Conservation (phyloP, 1,140 invertebrate genomes). For the Micrasema longulum region DNA sequence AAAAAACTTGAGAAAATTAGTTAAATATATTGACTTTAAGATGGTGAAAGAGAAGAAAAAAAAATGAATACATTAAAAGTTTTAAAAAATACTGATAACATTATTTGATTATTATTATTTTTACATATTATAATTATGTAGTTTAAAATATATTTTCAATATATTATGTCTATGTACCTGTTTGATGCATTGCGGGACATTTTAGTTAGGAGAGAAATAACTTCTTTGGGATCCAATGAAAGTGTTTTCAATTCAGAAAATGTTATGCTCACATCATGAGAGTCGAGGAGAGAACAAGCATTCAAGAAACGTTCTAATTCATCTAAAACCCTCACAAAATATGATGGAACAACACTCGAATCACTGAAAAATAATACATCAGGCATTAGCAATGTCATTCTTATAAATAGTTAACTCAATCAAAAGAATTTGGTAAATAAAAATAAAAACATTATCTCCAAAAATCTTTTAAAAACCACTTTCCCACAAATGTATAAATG, state of each 20-base stretch:
- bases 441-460: too few relatives aligned
- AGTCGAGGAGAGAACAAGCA: conserved; percentile 63
- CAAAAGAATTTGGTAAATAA: too few relatives aligned
- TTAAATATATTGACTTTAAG: too few relatives aligned
- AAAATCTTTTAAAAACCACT: too few relatives aligned
- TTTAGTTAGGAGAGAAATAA: conserved; percentile 67
- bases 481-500: too few relatives aligned
- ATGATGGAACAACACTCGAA: conserved; percentile 59
- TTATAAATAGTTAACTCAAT: too few relatives aligned
- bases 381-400: too few relatives aligned
- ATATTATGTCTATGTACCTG: conserved; percentile 65
- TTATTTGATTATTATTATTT: too few relatives aligned
- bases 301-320: conserved; percentile 65
- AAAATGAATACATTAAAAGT: too few relatives aligned
- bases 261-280: conserved; percentile 65
- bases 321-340: conserved; percentile 59
- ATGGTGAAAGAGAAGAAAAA: too few relatives aligned
- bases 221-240: conserved; percentile 63
- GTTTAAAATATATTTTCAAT: neutral
- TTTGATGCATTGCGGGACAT: conserved; percentile 68
- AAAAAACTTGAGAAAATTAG: too few relatives aligned
- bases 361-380: conserved; percentile 57
- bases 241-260: conserved; percentile 63
- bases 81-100: too few relatives aligned
- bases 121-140: neutral